These are phyloP conservation scores for Blastomussa wellsi DNA, from an alignment of 92 coral and sea anemone genomes.

Conservation along the genomic window DNA sequence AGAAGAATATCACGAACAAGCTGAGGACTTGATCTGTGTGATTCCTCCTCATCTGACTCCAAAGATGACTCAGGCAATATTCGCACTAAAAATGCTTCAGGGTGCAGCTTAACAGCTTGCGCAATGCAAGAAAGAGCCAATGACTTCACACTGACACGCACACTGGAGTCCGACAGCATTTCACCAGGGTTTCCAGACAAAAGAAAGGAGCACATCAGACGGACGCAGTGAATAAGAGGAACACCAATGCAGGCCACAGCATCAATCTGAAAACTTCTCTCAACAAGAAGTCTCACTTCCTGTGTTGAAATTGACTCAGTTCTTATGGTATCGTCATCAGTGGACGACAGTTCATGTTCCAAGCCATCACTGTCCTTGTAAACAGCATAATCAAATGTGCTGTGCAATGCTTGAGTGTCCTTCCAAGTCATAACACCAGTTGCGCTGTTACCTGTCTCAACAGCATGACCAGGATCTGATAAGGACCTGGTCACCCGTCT, in stretches of 20 bases:
- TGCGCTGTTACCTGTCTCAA: constrained; percentile 36
- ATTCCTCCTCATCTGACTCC: constrained; percentile 36
- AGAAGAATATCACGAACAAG: constrained; percentile 88
- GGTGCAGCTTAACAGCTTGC: constrained; percentile 76
- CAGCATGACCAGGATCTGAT: constrained; percentile 77
- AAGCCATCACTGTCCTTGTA: constrained; percentile 58
- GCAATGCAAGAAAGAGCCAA: constrained; percentile 87
- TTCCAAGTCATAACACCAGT: constrained; percentile 21
- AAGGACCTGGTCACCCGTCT: constrained; percentile 47
- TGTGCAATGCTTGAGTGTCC: constrained; percentile 36
- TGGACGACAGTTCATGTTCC: constrained; percentile 44
- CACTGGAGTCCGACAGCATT: constrained; percentile 85
- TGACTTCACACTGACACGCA: constrained; percentile 96
- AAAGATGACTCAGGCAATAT: constrained; percentile 66
- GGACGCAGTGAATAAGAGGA: constrained; percentile 89
- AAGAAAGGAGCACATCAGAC: constrained; percentile 92
- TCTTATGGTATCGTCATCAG: constrained; percentile 56
- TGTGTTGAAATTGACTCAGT: constrained; percentile 82
- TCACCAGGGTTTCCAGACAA: constrained; percentile 89
- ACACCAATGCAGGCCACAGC: constrained; percentile 91
- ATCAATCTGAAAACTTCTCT: constrained; percentile 88
- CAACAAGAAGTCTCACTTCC: constrained; percentile 76
- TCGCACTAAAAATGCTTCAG: constrained; percentile 84
- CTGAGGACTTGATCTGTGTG: constrained; percentile 51
- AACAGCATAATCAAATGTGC: constrained; percentile 47